Conservation (phyloP, 2,888 invertebrate species). For the Cotesia congregata region DNA sequence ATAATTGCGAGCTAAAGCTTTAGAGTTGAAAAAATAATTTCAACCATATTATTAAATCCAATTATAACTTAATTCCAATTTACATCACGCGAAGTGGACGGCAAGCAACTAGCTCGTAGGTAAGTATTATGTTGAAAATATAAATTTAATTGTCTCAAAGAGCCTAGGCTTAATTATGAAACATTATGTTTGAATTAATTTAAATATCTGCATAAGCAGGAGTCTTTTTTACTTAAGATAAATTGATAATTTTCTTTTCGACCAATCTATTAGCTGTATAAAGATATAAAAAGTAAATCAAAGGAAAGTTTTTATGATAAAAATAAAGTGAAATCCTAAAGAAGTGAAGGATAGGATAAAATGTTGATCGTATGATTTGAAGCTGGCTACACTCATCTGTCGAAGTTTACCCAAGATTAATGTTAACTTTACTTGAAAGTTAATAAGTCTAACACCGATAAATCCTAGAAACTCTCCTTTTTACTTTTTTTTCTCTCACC, state of each 20-base stretch:
- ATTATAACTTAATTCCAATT: too few relatives aligned
- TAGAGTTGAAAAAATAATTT: too few relatives aligned
- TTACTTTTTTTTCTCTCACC: constrained; percentile 35
- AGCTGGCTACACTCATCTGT: constrained; percentile 45
- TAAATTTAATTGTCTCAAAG: too few relatives aligned
- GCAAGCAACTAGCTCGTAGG: too few relatives aligned
- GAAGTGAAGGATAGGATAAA: constrained; percentile 2
- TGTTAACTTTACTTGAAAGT: constrained; percentile 66
- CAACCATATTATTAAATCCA: too few relatives aligned
- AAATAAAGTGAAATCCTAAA: neutral
- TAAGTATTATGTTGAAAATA: too few relatives aligned
- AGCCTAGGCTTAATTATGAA: too few relatives aligned
- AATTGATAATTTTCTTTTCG: neutral
- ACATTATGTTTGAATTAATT: too few relatives aligned
- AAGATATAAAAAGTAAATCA: neutral
- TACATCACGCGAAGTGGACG: too few relatives aligned
- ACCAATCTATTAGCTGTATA: neutral
- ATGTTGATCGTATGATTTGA: constrained; percentile 44
- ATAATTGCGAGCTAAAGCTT: too few relatives aligned
- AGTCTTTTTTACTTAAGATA: too few relatives aligned
- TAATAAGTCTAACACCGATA: constrained; percentile 66
- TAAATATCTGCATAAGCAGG: too few relatives aligned
- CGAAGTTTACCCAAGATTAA: constrained; percentile 60
- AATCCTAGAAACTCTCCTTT: constrained; percentile 59
- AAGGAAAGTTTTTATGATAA: neutral